phyloP scores from a whole-genome alignment of 2,888 invertebrate species.

The Microctonus hyperodae region DNA sequence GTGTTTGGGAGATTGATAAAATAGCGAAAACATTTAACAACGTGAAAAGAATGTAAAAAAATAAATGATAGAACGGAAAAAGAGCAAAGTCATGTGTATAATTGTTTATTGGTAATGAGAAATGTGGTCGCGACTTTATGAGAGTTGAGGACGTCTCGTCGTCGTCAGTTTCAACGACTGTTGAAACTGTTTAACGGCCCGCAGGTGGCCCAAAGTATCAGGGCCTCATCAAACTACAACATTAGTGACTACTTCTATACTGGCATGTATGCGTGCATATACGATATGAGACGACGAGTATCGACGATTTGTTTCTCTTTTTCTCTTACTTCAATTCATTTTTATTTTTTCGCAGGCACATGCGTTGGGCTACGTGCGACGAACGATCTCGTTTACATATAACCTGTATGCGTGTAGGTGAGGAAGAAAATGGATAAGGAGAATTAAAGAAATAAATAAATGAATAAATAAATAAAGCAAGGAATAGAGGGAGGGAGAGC shows the following conservation, averaged over 20 bases:
- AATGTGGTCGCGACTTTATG: conserved; percentile 55
- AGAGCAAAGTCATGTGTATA: conserved; percentile 42
- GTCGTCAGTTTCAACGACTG: conserved; percentile 44
- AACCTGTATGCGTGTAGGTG: conserved; percentile 29
- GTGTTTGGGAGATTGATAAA: neutral
- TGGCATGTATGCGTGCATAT: neutral
- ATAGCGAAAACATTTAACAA: conserved; percentile 5
- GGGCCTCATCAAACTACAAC: conserved; percentile 31
- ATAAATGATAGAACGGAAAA: conserved; percentile 15
- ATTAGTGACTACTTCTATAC: conserved; percentile 21
- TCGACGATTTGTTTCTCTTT: conserved; percentile 10
- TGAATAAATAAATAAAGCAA: too few relatives aligned
- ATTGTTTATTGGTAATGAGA: conserved; percentile 56
- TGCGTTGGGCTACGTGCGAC: conserved; percentile 10
- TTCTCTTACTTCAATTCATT: conserved; percentile 21
- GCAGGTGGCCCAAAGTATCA: conserved; percentile 50
- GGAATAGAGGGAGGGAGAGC: conserved; percentile 33
- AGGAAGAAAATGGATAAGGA: conserved; percentile 3
- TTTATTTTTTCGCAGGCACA: neutral
- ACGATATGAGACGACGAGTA: neutral
- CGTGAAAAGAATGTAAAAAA: neutral
- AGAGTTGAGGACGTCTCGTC: conserved; percentile 9
- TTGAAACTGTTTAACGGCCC: conserved; percentile 53
- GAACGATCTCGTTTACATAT: conserved; percentile 40
- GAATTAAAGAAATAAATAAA: too few relatives aligned